Percentiles rank a stretch among this genome's conserved stretches.
phyloP scores from a whole-genome alignment of 2,888 invertebrate species.

The Lasioglossum morio region DNA sequence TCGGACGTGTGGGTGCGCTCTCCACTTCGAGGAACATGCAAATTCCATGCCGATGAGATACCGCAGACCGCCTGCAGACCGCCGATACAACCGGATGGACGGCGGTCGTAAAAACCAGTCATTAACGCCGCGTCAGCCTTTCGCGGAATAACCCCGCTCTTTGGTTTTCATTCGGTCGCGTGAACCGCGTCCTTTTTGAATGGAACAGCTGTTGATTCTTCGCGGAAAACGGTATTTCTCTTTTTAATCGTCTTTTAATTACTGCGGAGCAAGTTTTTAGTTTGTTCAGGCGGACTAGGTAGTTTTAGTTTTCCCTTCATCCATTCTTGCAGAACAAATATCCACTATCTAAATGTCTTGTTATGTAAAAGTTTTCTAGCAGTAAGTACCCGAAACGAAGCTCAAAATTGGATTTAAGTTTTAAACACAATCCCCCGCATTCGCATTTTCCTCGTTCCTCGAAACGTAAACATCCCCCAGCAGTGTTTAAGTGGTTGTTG shows the following conservation, averaged over 20 bases:
- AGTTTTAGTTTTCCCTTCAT: background rate
- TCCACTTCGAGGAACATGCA: constrained; percentile 60
- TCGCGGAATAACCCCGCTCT: constrained; percentile 34
- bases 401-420: background rate
- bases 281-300: background rate
- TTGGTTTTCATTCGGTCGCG: background rate
- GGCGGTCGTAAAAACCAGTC: constrained; percentile 38
- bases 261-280: background rate
- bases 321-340: background rate
- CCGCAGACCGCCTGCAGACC: constrained; percentile 47
- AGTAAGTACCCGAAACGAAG: background rate
- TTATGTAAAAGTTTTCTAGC: background rate
- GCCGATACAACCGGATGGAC: constrained; percentile 54
- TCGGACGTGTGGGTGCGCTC: constrained; percentile 51
- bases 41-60: constrained; percentile 66
- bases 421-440: background rate
- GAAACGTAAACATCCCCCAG: background rate
- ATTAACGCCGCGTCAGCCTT: constrained; percentile 27
- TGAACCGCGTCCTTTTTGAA: background rate
- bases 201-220: background rate
- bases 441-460: background rate
- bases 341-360: background rate
- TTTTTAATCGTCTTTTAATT: background rate
- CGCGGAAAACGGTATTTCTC: background rate
- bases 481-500: background rate